Conservation (phyloP, 2,113 vertebrate genomes). For the Formicarius rufipectus region DNA sequence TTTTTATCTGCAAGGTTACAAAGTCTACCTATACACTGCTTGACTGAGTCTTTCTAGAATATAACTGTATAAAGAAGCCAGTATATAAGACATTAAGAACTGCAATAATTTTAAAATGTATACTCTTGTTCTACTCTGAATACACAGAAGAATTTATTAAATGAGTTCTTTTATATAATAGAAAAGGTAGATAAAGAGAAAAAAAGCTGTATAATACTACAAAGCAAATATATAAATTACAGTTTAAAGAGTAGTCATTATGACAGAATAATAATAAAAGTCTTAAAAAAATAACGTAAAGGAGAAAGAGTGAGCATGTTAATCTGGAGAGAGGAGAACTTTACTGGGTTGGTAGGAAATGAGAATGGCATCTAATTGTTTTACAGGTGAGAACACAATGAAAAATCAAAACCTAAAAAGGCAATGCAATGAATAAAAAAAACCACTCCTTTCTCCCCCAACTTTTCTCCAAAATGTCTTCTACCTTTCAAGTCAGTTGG, state of each 20-base stretch:
- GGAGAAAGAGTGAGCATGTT: neutral
- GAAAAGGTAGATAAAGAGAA: neutral
- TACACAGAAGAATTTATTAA: neutral
- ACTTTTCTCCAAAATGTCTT: neutral
- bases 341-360: neutral
- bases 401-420: neutral
- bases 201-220: neutral
- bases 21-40: neutral
- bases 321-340: neutral
- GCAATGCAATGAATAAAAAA: neutral
- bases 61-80: neutral
- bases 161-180: neutral
- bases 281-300: neutral
- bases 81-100: neutral
- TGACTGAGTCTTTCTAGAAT: neutral
- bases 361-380: neutral
- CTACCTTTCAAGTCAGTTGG: neutral
- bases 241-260: neutral
- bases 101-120: neutral
- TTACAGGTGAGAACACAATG: neutral
- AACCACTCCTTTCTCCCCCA: fast-evolving
- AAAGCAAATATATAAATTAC: neutral
- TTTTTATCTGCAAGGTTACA: neutral
- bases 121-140: neutral
- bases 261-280: neutral